These are phyloP conservation scores for Stenchaetothrips biformis DNA, from an alignment of 2,888 invertebrate species.

Conservation along the genomic window DNA sequence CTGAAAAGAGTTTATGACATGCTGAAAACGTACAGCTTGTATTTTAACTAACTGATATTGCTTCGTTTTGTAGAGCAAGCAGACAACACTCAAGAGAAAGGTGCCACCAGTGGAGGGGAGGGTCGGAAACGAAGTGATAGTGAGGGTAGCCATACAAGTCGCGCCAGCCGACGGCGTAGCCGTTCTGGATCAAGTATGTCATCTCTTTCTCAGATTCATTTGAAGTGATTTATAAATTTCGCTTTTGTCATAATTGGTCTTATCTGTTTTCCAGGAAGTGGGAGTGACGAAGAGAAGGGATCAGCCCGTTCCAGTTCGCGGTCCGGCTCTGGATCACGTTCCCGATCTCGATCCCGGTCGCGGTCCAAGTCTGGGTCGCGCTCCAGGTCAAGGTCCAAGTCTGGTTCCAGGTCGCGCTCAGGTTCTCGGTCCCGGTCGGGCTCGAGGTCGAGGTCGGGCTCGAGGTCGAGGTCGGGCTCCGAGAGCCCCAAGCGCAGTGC, in stretches of 20 bases:
- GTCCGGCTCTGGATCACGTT: slow-evolving; percentile 28
- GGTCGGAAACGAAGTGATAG: slow-evolving; percentile 34
- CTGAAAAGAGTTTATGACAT: background rate
- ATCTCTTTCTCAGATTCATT: background rate
- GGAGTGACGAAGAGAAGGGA: slow-evolving; percentile 27
- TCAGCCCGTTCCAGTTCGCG: slow-evolving; percentile 21
- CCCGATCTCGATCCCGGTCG: slow-evolving; percentile 10
- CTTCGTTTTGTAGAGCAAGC: slow-evolving; percentile 24
- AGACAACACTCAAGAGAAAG: slow-evolving; percentile 34
- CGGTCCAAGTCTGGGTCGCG: background rate
- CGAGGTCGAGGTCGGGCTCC: slow-evolving; percentile 19
- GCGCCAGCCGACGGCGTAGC: background rate
- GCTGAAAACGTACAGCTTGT: too few species aligned
- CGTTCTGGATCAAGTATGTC: background rate
- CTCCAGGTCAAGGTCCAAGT: background rate
- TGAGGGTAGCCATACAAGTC: slow-evolving; percentile 28
- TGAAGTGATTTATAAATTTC: background rate
- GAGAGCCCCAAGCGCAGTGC: slow-evolving; percentile 25
- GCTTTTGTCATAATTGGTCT: background rate
- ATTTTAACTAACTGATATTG: slow-evolving; percentile 18
- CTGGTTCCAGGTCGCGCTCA: slow-evolving; percentile 9
- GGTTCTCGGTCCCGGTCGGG: slow-evolving; percentile 24
- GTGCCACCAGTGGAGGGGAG: slow-evolving; percentile 34
- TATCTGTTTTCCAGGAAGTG: slow-evolving; percentile 25
- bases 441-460: slow-evolving; percentile 13